These are phyloP conservation scores for Sebastes trivittatus DNA, from an alignment of 2,797 vertebrate genomes.

Conservation along the genomic window DNA sequence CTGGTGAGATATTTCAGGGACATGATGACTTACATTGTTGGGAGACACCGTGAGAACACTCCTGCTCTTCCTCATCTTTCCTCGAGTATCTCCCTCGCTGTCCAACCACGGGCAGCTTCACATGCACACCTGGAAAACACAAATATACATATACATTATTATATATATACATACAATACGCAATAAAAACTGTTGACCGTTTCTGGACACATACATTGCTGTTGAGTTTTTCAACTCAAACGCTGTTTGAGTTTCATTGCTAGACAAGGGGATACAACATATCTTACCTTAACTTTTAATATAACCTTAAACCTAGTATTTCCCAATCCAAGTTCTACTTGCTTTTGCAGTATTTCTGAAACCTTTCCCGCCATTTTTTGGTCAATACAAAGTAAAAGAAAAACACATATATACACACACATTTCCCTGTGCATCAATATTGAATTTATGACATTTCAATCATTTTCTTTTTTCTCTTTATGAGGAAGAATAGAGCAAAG, in stretches of 20 bases:
- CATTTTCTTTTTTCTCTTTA: not conserved
- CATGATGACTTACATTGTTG: constrained; percentile 85
- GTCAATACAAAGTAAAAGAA: not conserved
- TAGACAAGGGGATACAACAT: not conserved
- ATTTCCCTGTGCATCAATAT: not conserved
- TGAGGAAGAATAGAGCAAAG: not conserved
- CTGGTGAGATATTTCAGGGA: not conserved
- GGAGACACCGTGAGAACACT: constrained; percentile 94
- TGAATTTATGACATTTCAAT: not conserved
- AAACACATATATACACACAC: not conserved
- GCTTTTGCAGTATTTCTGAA: not conserved
- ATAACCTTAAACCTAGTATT: not conserved
- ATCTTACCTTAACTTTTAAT: not conserved
- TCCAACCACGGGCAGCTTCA: constrained; percentile 49
- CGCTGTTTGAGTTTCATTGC: not conserved
- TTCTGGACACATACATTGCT: not conserved
- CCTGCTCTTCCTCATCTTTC: constrained; percentile 96
- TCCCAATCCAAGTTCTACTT: not conserved
- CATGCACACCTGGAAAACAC: constrained; percentile 70
- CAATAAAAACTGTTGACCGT: not conserved
- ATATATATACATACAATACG: not conserved
- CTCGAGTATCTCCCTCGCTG: constrained; percentile 45
- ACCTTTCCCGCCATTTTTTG: not conserved
- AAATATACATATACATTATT: not conserved
- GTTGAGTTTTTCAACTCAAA: not conserved